phyloP scores from a whole-genome alignment of 2,113 vertebrate genomes.

The Coregonus clupeaformis region DNA sequence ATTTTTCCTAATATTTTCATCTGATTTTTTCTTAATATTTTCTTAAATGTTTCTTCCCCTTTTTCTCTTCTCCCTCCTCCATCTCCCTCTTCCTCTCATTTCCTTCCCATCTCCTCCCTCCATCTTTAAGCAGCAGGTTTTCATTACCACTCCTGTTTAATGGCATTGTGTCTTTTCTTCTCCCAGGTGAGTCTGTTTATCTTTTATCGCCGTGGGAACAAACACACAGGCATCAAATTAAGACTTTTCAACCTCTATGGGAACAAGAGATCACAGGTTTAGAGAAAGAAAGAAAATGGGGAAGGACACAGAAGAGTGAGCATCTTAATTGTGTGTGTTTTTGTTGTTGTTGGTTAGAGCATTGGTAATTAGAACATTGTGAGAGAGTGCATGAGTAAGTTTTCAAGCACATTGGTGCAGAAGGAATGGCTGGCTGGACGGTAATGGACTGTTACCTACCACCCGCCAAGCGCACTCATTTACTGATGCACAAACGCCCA shows the following conservation, averaged over 20 bases:
- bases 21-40: too few relatives aligned
- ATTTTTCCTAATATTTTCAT: too few relatives aligned
- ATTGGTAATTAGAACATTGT: slow-evolving; percentile 67
- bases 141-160: slow-evolving; percentile 58
- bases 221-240: slow-evolving; percentile 52
- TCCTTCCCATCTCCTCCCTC: slow-evolving; percentile 12
- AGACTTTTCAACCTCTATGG: slow-evolving; percentile 40
- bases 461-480: slow-evolving; percentile 42
- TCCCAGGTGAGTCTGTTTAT: slow-evolving; percentile 33
- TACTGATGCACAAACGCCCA: slow-evolving; percentile 30
- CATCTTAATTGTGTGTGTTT: slow-evolving; percentile 46
- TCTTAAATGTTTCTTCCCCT: background rate
- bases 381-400: slow-evolving; percentile 57
- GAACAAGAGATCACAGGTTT: slow-evolving; percentile 12
- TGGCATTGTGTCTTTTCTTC: slow-evolving; percentile 49
- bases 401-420: slow-evolving; percentile 54
- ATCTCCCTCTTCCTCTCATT: background rate
- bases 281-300: background rate
- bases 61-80: background rate
- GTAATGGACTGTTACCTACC: slow-evolving; percentile 60
- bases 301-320: slow-evolving; percentile 17
- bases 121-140: slow-evolving; percentile 26
- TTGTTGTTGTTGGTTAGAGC: slow-evolving; percentile 54
- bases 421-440: slow-evolving; percentile 50
- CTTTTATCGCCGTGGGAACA: slow-evolving; percentile 49